Evolutionary conservation across 2,888 invertebrate species (phyloP).

Genomic region (Molorchus minor): DNA sequence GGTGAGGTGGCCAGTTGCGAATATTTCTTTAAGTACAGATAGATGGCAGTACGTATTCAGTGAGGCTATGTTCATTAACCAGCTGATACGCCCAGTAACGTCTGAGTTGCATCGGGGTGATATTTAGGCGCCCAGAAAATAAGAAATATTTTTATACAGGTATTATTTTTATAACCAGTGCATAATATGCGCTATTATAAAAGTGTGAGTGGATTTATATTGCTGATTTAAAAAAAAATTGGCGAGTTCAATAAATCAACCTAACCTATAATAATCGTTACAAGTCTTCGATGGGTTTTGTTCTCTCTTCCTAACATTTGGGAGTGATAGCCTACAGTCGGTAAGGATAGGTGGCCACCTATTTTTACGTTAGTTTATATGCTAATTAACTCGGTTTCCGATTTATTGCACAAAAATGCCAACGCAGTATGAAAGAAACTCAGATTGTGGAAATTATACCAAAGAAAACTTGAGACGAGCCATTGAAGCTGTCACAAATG

Average conservation of each 20-base stretch:
- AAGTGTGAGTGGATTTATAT: not conserved
- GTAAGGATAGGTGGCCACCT: conserved; percentile 1
- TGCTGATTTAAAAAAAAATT: not conserved
- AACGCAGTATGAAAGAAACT: not conserved
- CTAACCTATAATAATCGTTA: not conserved
- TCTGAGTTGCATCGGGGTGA: not conserved
- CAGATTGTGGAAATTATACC: conserved; percentile 9
- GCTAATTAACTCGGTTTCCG: not conserved
- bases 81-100: not conserved
- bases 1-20: not conserved
- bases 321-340: not conserved
- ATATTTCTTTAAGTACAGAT: not conserved
- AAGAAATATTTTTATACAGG: not conserved
- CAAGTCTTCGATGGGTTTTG: not conserved
- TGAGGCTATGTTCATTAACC: not conserved
- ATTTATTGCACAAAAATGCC: conserved; percentile 1
- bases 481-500: conserved; percentile 11
- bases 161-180: not conserved
- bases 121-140: not conserved
- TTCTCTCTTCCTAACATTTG: not conserved
- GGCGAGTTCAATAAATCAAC: not conserved
- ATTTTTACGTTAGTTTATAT: not conserved
- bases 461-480: conserved; percentile 10
- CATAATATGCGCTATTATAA: not conserved
- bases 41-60: not conserved